A percentile compares a stretch with the other conserved stretches of the same genome.
Evolutionary conservation across 2,113 vertebrate genomes (phyloP).

Genomic region (Candoia aspera): DNA sequence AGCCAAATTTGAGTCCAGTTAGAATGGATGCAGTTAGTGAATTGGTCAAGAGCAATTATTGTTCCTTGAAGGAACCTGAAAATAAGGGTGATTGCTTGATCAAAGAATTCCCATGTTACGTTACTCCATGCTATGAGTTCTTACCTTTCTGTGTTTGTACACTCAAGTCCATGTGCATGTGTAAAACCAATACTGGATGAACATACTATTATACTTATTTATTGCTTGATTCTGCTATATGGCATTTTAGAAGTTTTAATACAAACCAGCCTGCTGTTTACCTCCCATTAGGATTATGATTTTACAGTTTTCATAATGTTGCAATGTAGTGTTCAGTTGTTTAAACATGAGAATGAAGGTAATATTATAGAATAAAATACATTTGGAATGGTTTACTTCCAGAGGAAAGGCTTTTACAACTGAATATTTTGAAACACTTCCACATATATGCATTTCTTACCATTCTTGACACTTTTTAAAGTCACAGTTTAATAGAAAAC

Average conservation of each 20-base stretch:
- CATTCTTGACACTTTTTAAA: not conserved
- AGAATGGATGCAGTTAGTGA: not conserved
- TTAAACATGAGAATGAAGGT: not conserved
- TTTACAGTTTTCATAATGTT: not conserved
- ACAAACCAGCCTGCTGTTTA: not conserved
- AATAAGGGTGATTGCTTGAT: not conserved
- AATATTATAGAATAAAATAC: not conserved
- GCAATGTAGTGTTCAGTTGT: not conserved
- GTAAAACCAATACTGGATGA: not conserved
- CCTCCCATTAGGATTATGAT: not conserved
- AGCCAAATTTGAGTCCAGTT: not conserved
- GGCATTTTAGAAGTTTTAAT: not conserved
- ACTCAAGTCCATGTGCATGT: not conserved
- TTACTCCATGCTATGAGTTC: not conserved
- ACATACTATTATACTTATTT: not conserved
- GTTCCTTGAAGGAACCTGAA: not conserved
- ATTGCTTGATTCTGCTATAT: not conserved
- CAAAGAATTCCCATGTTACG: not conserved
- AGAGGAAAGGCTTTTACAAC: not conserved
- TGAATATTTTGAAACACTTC: not conserved
- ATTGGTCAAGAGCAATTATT: not conserved
- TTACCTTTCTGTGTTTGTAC: not conserved
- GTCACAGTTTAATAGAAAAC: not conserved
- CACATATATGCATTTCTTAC: not conserved
- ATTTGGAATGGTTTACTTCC: not conserved